Evolutionary conservation across 1,140 invertebrate species (phyloP), one percentile per base, ranked within the genome.

Genomic region (Frieseomelitta varia): DNA sequence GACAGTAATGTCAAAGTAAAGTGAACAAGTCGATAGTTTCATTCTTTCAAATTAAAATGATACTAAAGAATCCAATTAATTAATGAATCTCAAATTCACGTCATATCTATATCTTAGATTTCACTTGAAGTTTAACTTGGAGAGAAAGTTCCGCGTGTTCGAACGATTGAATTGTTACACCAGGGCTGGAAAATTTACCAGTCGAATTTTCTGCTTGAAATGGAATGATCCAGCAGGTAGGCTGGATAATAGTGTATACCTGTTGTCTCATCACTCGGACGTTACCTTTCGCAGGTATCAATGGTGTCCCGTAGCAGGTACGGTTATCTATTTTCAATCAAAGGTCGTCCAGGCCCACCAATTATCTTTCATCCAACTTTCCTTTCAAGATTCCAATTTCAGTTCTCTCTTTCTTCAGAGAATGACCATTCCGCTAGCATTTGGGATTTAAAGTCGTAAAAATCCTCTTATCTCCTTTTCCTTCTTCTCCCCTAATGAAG

Each of bases 161-260:
- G 19, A 55, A 55, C 12, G 63, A 78, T 67, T 67, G 63, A 68
- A 47, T 53, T 78, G 76, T 78, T 47, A 24, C 30, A 55, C 68
- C 53, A 78, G 63, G 21, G 34, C 34, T 34, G 63, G 34, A 68
- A 14, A 34, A 21, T 55, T 1, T 2, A 55, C 21, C 27, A 12
- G 51, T 14, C 12, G 12, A 10, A 55, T 8, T 55, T 79, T 30
- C 27, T 27, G 34, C 19, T 68, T 24, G 27, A 68, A 39, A 34
- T 53, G 19, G n/a, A 24, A 34, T 12, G 11, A 51, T 68, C 1
- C 10, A 24, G 21, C 77, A 69, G 63, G 77, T 79, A 69, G 65
- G 65, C 10, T 24, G 12, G n/a, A n/a, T n/a, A n/a, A n/a, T n/a
- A n/a, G n/a, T n/a, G n/a, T n/a, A n/a, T 68, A 27, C 51, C 51